Evolutionary conservation across 1,140 invertebrate species (phyloP).

Genomic region (Tyrophagus putrescentiae): DNA sequence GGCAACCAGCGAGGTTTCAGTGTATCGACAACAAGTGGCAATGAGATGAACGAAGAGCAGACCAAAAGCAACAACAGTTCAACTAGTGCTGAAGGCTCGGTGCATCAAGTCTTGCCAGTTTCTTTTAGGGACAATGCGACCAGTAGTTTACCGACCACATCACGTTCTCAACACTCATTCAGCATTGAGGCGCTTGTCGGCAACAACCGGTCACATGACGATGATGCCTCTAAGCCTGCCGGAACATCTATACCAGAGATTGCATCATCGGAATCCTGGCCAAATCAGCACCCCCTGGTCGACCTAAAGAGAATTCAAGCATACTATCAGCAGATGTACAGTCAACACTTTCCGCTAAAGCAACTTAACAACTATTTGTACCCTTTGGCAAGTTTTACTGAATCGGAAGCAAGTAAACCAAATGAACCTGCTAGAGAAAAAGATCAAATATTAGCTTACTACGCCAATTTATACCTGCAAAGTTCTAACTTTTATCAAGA

Average conservation of each 20-base stretch:
- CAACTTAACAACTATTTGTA: background rate
- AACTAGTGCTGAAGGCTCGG: background rate
- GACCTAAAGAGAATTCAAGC: background rate
- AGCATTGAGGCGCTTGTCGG: slow-evolving; percentile 3
- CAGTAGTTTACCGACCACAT: background rate
- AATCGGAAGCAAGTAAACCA: too few species aligned
- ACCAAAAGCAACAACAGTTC: background rate
- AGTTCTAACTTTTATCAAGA: background rate
- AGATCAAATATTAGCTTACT: slow-evolving; percentile 4
- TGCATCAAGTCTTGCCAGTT: background rate
- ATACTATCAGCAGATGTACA: slow-evolving; percentile 2
- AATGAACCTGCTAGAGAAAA: too few species aligned
- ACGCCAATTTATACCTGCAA: slow-evolving; percentile 3
- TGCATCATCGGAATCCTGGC: background rate
- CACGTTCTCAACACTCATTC: background rate
- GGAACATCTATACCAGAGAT: background rate
- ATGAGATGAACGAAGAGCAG: background rate
- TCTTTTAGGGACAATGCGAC: background rate
- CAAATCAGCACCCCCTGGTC: background rate
- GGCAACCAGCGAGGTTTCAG: background rate
- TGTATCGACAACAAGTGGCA: background rate
- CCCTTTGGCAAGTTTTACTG: too few species aligned
- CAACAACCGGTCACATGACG: background rate
- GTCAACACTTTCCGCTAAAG: background rate
- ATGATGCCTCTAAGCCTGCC: background rate